Evolutionary conservation across 2,888 invertebrate genomes (phyloP), one percentile per base, ranked within the genome.

Genomic region (Steinernema hermaphroditum): DNA sequence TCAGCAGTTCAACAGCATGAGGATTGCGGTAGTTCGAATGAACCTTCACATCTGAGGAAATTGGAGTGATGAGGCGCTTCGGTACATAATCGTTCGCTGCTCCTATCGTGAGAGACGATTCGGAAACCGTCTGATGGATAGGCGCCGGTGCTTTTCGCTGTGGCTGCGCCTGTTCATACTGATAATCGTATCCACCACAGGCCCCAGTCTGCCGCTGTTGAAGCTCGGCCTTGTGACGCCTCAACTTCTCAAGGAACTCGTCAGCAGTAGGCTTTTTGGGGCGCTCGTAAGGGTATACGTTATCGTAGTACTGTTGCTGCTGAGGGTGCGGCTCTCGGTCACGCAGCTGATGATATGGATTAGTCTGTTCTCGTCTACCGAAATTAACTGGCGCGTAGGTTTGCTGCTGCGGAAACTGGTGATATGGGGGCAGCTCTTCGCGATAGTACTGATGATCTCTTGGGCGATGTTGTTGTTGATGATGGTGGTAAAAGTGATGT

Each of bases 271-370:
- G 62, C 29, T 62, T 62, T 32, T 62, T 22, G 4, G 62, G 62
- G 32, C 62, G 62, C 16, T 62, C 62, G 62, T 62, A 62, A 2
- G 62, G 62, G 27, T 62, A 62, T 16, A 62, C 62, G 62, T 62
- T 62, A 14, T 62, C 62, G 34, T 62, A 62, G 62, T 62, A 62
- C 34, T 62, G 62, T 32, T 62, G 62, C 62, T 62, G 62, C 34
- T 62, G 62, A 16, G 62, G 32, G 32, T 62, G 62, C 1, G 54
- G 54, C 14, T 54, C 54, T 14, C 62, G 27, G 14, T 34, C 34
- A 22, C 62, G 29, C 9, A 50, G 12, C 8, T 62, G 62, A 9
- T 62, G 62, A 34, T 62, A 62, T 12, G 2, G 22, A 24, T 50
- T 19, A 12, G 22, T 29, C 16, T 32, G 22, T 34, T 62, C 62